Base-by-base conservation (phyloP, 2,113 vertebrate species). In the Rhinopomastus cyanomelas region DNA sequence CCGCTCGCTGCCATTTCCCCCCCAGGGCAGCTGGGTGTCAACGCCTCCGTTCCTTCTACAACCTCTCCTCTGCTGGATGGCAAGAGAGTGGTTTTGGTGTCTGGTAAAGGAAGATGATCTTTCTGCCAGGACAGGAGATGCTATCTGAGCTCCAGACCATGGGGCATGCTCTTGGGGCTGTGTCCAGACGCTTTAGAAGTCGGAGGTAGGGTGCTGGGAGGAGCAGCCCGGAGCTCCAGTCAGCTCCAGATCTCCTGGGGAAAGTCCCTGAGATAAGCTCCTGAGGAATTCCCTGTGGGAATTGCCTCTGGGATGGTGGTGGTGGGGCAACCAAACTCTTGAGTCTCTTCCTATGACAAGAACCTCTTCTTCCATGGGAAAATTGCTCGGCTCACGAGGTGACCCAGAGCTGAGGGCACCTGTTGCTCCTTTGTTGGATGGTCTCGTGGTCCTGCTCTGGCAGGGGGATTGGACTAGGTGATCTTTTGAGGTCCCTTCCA, bases 101-200 rank as follows among this genome's bases (percentile, higher is more conserved):
- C 57, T 76, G 83, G 51, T 21, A 75, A 76, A 81, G 77, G 53
- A 78, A 91, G 91, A 25, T 26, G 44, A 71, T 17, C 65, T 88
- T 64, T 76, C 56, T 84, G 83, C 90, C 53, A 83, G 84, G 77
- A 84, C 86, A 36, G 30, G 85, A 79, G 95, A 92, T 93, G 81
- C 17, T 95, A 94, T 93, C 94, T 81, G 61, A 23, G 1, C 81
- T 29, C 1, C 0, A 32, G 20, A 16, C 94, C 53, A 83, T 2
- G 0, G 68, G 95, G 86, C 83, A 93, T 0, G 34, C 92, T 91
- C 64, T n/a, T 12, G 67, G 91, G 90, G 81, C 73, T 61, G 12
- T 72, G 92, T 81, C 88, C 94, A 95, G 90, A 95, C 91, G 93
- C 80, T 83, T 94, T 21, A 88, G 82, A 91, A 74, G 61, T 78